Conservation (phyloP, 2,113 vertebrate species). For the Callopanchax toddi region DNA sequence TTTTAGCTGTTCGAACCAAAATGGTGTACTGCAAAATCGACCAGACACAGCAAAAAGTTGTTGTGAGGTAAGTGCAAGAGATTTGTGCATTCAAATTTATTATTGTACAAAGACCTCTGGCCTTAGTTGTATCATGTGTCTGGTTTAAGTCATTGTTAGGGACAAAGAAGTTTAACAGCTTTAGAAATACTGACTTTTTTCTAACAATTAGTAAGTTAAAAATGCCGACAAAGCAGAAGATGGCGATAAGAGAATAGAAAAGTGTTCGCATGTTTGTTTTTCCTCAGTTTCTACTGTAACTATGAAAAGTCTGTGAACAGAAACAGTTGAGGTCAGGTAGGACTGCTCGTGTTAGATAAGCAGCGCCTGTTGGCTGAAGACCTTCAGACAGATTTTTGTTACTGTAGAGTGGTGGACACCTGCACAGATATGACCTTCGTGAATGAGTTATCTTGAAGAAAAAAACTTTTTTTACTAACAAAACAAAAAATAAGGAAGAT, state of each 20-base stretch:
- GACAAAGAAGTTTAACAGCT: neutral
- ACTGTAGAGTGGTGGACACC: neutral
- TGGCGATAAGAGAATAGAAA: neutral
- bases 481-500: neutral
- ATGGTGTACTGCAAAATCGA: conserved; percentile 99
- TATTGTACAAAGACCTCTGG: no score
- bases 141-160: neutral
- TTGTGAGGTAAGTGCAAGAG: conserved; percentile 90
- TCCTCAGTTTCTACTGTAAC: no score
- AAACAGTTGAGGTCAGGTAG: neutral
- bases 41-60: conserved; percentile 96
- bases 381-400: neutral
- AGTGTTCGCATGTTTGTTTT: no score
- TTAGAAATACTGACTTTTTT: neutral
- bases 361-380: neutral
- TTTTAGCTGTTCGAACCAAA: conserved; percentile 95
- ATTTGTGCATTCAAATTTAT: no score
- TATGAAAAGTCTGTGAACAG: neutral
- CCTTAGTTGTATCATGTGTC: no score
- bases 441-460: neutral
- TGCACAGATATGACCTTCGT: neutral
- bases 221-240: neutral
- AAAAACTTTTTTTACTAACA: neutral
- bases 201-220: neutral
- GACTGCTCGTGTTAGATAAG: neutral